Evolutionary conservation across 2,888 invertebrate species (phyloP), one percentile per base, ranked within the genome.

Genomic region (Fragum sueziense): DNA sequence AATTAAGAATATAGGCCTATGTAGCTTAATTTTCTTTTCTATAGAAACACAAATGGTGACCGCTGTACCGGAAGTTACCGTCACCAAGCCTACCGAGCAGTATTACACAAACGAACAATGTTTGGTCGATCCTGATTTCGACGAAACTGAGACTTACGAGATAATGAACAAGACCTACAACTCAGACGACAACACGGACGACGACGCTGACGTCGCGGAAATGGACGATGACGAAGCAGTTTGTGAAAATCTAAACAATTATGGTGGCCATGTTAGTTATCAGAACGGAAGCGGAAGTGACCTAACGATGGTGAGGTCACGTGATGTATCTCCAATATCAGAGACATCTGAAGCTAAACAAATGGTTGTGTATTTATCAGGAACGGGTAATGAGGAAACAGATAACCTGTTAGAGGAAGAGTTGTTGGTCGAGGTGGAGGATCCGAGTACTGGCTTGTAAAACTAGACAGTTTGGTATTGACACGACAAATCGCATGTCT

Each of bases 271-370:
- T n/a, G 33, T n/a, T 2, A 41, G 65, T 25, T 65, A 65, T 41
- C 65, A 65, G n/a, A 65, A 65, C 65, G 65, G 65, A 65, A 65
- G 65, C 41, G 65, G 41, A 65, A 37, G 41, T 65, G 65, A 65
- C 65, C 17, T 65, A 22, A 65, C 65, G 6, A 25, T 65, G 27
- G 17, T 41, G 37, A 17, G 34, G 27, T 65, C 65, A 65, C 41
- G 65, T 65, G 65, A 41, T 6, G 34, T 20, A 22, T 65, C 65
- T 41, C 65, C 65, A 1, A 27, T 65, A 27, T 65, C 65, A 1
- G 65, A 41, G 41, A 65, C 25, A 2, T 41, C 65, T 22, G 41
- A 27, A 3, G 65, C 65, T 33, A 65, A 65, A 41, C 65, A 65
- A 20, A 65, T 65, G 65, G 65, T 65, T 65, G 65, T 65, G 65